Conservation (phyloP, 2,797 vertebrate species). For the Amniataba percoides region DNA sequence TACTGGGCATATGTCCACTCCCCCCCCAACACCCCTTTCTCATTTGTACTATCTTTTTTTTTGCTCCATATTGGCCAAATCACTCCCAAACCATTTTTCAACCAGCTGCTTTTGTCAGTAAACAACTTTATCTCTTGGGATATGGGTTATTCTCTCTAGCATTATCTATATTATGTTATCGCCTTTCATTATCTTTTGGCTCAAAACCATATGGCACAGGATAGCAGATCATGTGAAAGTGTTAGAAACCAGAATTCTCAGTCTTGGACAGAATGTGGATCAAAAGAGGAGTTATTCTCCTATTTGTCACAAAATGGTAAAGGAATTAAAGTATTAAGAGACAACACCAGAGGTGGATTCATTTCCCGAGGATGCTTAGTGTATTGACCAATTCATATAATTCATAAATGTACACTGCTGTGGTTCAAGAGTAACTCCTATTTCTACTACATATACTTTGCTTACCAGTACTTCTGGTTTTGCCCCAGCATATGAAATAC, state of each 20-base stretch:
- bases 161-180: conserved; percentile 79
- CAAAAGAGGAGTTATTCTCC: conserved; percentile 43
- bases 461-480: neutral
- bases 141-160: conserved; percentile 72
- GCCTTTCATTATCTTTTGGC: conserved; percentile 75
- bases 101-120: conserved; percentile 76
- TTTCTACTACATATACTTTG: neutral
- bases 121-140: conserved; percentile 78
- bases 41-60: conserved; percentile 56
- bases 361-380: neutral
- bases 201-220: conserved; percentile 65
- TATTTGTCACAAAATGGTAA: conserved; percentile 34
- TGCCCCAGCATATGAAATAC: neutral
- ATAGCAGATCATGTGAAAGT: conserved; percentile 58
- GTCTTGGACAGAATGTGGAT: conserved; percentile 40
- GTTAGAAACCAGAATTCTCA: conserved; percentile 44
- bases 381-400: neutral
- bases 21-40: conserved; percentile 33
- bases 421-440: neutral
- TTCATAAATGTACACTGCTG: neutral
- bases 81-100: conserved; percentile 73
- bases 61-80: conserved; percentile 37
- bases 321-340: neutral
- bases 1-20: conserved; percentile 58
- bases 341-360: neutral